These are phyloP conservation scores for Lepidocyrtoides sp. DNA, from an alignment of 2,888 invertebrate species.

Conservation along the genomic window DNA sequence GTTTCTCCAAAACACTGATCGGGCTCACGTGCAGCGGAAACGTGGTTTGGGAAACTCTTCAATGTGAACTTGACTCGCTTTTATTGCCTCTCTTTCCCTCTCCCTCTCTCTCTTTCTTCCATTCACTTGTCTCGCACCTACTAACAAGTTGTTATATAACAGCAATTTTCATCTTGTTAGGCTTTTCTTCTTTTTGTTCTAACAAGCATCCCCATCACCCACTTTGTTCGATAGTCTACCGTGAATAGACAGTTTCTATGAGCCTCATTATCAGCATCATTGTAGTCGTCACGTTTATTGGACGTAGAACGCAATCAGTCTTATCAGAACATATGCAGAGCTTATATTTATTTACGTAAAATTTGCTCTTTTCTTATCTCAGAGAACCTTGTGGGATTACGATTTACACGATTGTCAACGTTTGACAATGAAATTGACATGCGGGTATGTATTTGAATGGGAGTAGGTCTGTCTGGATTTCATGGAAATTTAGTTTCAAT, in stretches of 20 bases:
- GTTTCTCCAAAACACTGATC: conserved; percentile 26
- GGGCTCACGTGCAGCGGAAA: conserved; percentile 78
- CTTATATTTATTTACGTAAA: not conserved
- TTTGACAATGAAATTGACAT: conserved; percentile 20
- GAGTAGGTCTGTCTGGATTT: no score
- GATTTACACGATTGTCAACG: not conserved
- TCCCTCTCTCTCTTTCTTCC: not conserved
- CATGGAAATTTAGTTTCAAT: no score
- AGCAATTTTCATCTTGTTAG: not conserved
- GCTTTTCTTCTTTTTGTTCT: not conserved
- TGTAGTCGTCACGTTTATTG: not conserved
- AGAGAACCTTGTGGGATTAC: conserved; percentile 2
- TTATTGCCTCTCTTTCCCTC: conserved; percentile 27
- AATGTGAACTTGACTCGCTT: conserved; percentile 72
- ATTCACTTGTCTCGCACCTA: not conserved
- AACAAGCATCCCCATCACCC: not conserved
- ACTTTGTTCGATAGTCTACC: not conserved
- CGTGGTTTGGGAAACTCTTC: conserved; percentile 69
- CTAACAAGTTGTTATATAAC: conserved; percentile 11
- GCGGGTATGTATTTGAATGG: no score
- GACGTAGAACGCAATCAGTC: not conserved
- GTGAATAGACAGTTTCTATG: no score
- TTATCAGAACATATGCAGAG: not conserved
- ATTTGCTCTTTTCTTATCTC: not conserved
- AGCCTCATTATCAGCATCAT: not conserved